These are phyloP conservation scores for Tetraneura akinire DNA, from an alignment of 1,140 invertebrate species.

Conservation along the genomic window DNA sequence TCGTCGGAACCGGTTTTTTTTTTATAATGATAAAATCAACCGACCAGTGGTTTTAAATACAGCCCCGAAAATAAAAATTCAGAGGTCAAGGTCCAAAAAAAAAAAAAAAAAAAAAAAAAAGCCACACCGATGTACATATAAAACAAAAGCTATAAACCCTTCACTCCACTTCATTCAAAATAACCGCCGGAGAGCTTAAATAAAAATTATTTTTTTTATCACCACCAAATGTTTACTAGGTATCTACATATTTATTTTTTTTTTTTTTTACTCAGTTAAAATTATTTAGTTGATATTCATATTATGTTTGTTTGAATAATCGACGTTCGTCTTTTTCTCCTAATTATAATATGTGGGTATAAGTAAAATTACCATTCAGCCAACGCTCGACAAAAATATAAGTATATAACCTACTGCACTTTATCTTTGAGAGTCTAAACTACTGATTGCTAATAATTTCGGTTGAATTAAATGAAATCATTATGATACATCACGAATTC, in stretches of 20 bases:
- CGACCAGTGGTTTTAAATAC: constrained; percentile 19
- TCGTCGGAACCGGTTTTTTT: constrained; percentile 29
- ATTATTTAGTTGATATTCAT: background rate
- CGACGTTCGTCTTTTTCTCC: too few relatives aligned
- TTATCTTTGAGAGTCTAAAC: too few relatives aligned
- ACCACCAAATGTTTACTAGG: too few relatives aligned
- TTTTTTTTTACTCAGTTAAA: background rate
- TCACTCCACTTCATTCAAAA: background rate
- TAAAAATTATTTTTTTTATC: constrained; percentile 32
- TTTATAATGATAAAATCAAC: constrained; percentile 24
- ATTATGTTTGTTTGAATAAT: too few relatives aligned
- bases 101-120: constrained; percentile 38
- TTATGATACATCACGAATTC: too few relatives aligned
- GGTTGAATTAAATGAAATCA: too few relatives aligned
- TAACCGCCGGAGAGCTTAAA: constrained; percentile 23
- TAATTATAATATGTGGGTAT: too few relatives aligned
- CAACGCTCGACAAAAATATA: too few relatives aligned
- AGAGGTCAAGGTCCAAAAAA: constrained; percentile 45
- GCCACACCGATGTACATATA: constrained; percentile 39
- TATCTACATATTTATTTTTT: background rate
- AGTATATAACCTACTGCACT: too few relatives aligned
- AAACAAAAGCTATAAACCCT: constrained; percentile 50
- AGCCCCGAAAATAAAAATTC: constrained; percentile 46
- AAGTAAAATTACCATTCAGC: too few relatives aligned
- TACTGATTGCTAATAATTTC: too few relatives aligned